phyloP scores from a whole-genome alignment of 1,140 invertebrate species.

The Plodia interpunctella region DNA sequence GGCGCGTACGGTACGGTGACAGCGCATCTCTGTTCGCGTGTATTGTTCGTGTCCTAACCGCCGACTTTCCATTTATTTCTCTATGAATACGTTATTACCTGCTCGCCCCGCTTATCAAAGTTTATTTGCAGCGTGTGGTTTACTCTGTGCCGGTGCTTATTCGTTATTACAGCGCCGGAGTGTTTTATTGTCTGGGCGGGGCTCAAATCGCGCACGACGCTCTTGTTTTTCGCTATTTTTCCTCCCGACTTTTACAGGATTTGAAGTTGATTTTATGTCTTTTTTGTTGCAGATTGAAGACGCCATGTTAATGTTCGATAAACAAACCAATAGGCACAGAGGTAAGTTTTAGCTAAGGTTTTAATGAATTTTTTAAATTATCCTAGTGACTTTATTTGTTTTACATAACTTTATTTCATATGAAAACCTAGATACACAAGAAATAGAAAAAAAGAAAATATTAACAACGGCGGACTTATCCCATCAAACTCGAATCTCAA shows the following conservation, averaged over 20 bases:
- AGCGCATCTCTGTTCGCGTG: constrained; percentile 62
- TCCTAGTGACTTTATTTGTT: too few relatives aligned
- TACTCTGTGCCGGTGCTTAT: constrained; percentile 75
- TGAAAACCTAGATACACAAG: too few relatives aligned
- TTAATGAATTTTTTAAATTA: too few relatives aligned
- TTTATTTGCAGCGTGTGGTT: constrained; percentile 76
- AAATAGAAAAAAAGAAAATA: too few relatives aligned
- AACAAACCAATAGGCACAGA: constrained; percentile 99
- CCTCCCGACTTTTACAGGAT: constrained; percentile 48
- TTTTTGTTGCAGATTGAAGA: constrained; percentile 97
- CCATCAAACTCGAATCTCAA: too few relatives aligned
- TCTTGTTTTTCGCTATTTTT: constrained; percentile 69
- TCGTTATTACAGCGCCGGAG: constrained; percentile 74
- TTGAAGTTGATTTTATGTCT: constrained; percentile 58
- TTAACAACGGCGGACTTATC: too few relatives aligned
- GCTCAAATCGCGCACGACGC: constrained; percentile 65
- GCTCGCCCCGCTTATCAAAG: constrained; percentile 76
- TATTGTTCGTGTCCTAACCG: constrained; percentile 73
- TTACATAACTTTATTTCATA: too few relatives aligned
- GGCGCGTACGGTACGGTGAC: constrained; percentile 66
- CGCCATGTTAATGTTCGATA: constrained; percentile 99
- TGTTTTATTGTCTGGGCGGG: constrained; percentile 74
- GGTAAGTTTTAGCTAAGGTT: constrained; percentile 90
- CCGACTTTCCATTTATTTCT: constrained; percentile 77
- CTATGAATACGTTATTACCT: constrained; percentile 78